Base-by-base conservation (phyloP, 1,140 invertebrate genomes). In the Pseudomyrmex pallidus region DNA sequence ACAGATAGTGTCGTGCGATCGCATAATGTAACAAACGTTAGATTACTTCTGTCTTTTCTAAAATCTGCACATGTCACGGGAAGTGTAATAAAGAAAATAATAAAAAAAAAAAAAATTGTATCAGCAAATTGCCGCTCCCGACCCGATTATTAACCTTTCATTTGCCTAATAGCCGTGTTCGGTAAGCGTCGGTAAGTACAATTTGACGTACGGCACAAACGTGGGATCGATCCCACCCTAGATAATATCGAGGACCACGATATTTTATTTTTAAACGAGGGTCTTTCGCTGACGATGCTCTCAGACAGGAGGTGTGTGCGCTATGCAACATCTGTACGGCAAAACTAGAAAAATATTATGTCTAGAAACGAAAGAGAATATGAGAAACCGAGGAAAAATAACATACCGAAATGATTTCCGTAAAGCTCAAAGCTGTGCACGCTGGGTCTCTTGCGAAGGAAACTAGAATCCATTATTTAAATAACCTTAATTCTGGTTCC, bases 201-300 rank as follows among this genome's bases (percentile, higher is more conserved):
- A 57, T 63, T 68, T 87, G 85, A 87, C 85, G 74, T 87, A 87
- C 59, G 85, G 59, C 20, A 87, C 25, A 48, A 68, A 86, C 61
- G 35, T 52, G 56, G 15, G 56, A 59, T 84, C 54, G 74, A 77
- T 77, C 44, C 25, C 52, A 12, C 25, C 46, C 73, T n/a, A 35
- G 48, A 56, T 73, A 76, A 76, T 64, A 50, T 66, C 62, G 67
- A 73, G 56, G 57, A 54, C 17, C 48, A 35, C 46, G 57, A 22
- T n/a, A 35, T n/a, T 86, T 86, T 87, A 87, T 87, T 87, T 87
- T 86, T 83, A 77, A 84, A 84, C 59, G 54, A 77, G 72, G 59
- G 62, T 84, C 63, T 25, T 25, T 76, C 46, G 72, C 70, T 67
- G 67, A 35, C 35, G 35, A 77, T 77, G 74, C 74, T 46, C 62